Percentiles rank a stretch among this genome's conserved stretches.
Evolutionary conservation across 2,113 vertebrate species (phyloP).

Genomic region (Labeo rohita): DNA sequence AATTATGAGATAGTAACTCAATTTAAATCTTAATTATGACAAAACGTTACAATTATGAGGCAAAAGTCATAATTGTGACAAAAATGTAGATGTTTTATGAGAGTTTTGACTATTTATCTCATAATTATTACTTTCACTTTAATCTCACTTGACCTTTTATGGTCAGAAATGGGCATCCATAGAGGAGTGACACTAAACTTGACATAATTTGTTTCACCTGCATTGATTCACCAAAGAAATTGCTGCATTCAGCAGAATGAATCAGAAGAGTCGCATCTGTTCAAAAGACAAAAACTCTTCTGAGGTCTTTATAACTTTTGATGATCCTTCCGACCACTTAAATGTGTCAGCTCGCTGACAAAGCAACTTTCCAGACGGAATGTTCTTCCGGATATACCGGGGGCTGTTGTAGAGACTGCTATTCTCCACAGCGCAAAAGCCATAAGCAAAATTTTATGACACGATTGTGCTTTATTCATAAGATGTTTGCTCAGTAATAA

Average conservation of each 20-base stretch:
- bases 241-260: constrained; percentile 43
- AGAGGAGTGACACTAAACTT: neutral
- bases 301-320: constrained; percentile 24
- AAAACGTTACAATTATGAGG: neutral
- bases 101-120: neutral
- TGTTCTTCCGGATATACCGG: neutral
- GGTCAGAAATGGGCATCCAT: neutral
- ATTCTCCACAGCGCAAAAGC: neutral
- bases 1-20: too few relatives aligned
- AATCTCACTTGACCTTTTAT: neutral
- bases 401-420: neutral
- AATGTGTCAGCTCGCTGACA: constrained; percentile 36
- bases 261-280: constrained; percentile 26
- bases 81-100: neutral
- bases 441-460: constrained; percentile 19
- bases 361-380: neutral
- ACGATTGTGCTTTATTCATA: constrained; percentile 21
- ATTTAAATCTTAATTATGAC: neutral
- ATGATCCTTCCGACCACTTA: constrained; percentile 34
- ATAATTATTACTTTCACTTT: neutral
- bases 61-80: neutral
- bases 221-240: constrained; percentile 32
- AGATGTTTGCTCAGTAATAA: constrained; percentile 24
- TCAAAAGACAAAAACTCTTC: constrained; percentile 2
- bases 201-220: neutral